These are phyloP conservation scores for Smutsia gigantea DNA, from an alignment of 2,797 vertebrate species.

Conservation along the genomic window DNA sequence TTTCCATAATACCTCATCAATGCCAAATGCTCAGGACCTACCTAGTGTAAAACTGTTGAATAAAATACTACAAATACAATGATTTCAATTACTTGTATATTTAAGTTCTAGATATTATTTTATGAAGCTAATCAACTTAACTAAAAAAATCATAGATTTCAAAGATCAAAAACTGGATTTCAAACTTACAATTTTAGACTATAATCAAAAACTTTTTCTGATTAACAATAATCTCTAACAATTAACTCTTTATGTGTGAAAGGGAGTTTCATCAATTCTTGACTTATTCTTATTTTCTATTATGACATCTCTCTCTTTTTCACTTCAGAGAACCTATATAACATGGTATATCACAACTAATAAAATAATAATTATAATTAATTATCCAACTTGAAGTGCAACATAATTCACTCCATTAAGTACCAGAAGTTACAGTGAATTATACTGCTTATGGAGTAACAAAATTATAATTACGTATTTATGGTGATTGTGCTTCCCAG, in stretches of 20 bases:
- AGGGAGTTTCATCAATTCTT: not conserved
- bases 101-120: slow-evolving; percentile 33
- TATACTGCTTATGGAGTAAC: not conserved
- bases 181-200: not conserved
- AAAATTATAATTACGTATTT: not conserved
- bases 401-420: not conserved
- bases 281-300: not conserved
- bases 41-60: not conserved
- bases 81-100: not conserved
- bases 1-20: not conserved
- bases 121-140: slow-evolving; percentile 1
- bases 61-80: not conserved
- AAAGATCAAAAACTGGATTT: not conserved
- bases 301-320: not conserved
- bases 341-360: not conserved
- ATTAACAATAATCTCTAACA: slow-evolving; percentile 21
- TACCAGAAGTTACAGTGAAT: not conserved
- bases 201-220: not conserved
- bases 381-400: not conserved
- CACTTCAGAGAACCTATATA: not conserved
- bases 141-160: not conserved
- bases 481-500: not conserved
- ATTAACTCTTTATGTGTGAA: not conserved
- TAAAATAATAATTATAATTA: not conserved
- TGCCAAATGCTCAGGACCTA: not conserved